Evolutionary conservation across 2,113 vertebrate genomes (phyloP).

Genomic region (Sigmodon hispidus): DNA sequence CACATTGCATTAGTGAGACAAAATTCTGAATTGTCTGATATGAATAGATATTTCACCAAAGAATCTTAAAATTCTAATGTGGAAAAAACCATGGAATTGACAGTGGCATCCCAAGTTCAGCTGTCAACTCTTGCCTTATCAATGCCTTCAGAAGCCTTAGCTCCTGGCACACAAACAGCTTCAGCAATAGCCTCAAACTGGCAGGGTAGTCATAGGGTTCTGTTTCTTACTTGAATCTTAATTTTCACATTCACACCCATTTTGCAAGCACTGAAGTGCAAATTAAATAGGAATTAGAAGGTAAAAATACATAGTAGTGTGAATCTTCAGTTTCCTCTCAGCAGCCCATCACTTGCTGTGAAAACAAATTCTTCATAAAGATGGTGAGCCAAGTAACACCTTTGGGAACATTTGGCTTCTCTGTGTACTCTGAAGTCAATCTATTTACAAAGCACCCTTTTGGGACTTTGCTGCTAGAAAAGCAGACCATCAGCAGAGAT

Average conservation of each 20-base stretch:
- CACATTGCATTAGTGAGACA: neutral
- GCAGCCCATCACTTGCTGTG: neutral
- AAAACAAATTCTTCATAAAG: slow-evolving; percentile 19
- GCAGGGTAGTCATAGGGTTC: slow-evolving; percentile 59
- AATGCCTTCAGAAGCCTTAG: neutral
- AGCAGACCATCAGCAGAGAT: neutral
- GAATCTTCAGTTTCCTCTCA: slow-evolving; percentile 56
- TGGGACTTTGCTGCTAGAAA: slow-evolving; percentile 4
- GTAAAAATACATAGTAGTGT: slow-evolving; percentile 52
- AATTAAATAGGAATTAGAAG: slow-evolving; percentile 80
- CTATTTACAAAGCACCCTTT: neutral
- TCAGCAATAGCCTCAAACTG: slow-evolving; percentile 55
- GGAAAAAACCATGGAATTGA: neutral
- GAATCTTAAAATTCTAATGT: neutral
- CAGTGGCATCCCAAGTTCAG: neutral
- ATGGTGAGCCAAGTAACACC: neutral
- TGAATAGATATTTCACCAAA: neutral
- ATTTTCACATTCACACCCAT: slow-evolving; percentile 80
- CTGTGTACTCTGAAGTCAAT: slow-evolving; percentile 10
- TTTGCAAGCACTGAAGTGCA: slow-evolving; percentile 75
- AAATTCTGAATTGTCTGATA: neutral
- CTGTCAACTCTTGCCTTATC: slow-evolving; percentile 6
- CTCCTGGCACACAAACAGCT: slow-evolving; percentile 20
- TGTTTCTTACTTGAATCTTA: slow-evolving; percentile 71
- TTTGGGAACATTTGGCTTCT: neutral